Percentiles rank a stretch among this genome's conserved stretches.
Evolutionary conservation across 2,113 vertebrate genomes (phyloP).

Genomic region (Thamnophis sirtalis): DNA sequence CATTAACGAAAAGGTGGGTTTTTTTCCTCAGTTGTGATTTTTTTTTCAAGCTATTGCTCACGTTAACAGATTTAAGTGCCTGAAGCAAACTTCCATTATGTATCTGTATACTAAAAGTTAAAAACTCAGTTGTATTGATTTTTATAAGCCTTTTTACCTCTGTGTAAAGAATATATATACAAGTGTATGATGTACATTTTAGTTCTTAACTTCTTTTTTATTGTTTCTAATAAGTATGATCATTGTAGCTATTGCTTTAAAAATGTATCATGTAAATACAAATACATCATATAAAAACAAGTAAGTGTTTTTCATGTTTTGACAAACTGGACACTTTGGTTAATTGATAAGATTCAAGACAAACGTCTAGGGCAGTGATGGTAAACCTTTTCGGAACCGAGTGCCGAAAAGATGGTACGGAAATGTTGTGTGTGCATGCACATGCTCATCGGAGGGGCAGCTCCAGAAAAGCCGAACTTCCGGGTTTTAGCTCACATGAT

Average conservation of each 20-base stretch:
- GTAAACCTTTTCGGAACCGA: too few species aligned
- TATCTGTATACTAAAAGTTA: slow-evolving; percentile 81
- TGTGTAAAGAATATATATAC: slow-evolving; percentile 92
- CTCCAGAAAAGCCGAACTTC: too few species aligned
- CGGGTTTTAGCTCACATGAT: too few species aligned
- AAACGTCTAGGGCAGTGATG: not conserved
- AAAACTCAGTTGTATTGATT: slow-evolving; percentile 83
- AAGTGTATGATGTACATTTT: slow-evolving; percentile 98
- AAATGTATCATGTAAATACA: slow-evolving; percentile 88
- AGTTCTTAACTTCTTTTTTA: slow-evolving; percentile 87
- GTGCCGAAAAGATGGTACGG: too few species aligned
- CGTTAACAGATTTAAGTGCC: slow-evolving; percentile 93
- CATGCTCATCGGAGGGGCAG: too few species aligned
- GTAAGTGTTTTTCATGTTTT: not conserved
- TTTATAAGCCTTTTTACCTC: slow-evolving; percentile 97
- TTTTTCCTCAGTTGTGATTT: slow-evolving; percentile 59
- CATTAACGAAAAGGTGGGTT: slow-evolving; percentile 70
- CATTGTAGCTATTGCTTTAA: slow-evolving; percentile 89
- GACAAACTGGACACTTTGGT: not conserved
- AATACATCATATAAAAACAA: slow-evolving; percentile 76
- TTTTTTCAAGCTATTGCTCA: slow-evolving; percentile 75
- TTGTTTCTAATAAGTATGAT: slow-evolving; percentile 95
- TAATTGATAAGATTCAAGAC: not conserved
- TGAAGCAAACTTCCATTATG: slow-evolving; percentile 85
- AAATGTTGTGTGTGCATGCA: too few species aligned